These are phyloP conservation scores for Phrynosoma blainvillii DNA, from an alignment of 2,113 vertebrate genomes.

Conservation along the genomic window DNA sequence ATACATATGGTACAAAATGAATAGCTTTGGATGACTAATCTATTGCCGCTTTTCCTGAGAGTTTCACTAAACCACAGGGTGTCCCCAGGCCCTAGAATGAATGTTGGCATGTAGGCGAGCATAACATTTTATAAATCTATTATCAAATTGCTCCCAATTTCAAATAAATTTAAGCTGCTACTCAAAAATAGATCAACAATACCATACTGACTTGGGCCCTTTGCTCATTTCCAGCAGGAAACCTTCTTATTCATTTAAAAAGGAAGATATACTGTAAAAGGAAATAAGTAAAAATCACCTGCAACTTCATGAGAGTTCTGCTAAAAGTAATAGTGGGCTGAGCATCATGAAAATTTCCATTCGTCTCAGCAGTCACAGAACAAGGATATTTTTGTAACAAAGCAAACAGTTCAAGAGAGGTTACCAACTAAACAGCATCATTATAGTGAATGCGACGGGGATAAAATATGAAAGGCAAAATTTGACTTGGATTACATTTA, in stretches of 20 bases:
- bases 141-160: constrained; percentile 12
- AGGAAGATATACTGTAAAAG: not conserved
- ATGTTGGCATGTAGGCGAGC: constrained; percentile 6
- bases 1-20: not conserved
- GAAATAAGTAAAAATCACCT: not conserved
- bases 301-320: not conserved
- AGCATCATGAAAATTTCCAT: not conserved
- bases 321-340: not conserved
- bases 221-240: not conserved
- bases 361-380: not conserved
- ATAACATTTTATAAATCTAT: constrained; percentile 41
- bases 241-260: not conserved
- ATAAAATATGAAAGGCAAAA: not conserved
- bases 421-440: not conserved
- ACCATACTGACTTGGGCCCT: not conserved
- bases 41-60: constrained; percentile 8
- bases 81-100: constrained; percentile 18
- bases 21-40: not conserved
- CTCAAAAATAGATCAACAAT: not conserved
- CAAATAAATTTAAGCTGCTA: constrained; percentile 1
- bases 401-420: not conserved
- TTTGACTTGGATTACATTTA: not conserved
- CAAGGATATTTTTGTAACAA: not conserved
- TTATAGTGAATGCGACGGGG: not conserved
- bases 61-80: constrained; percentile 21